Conservation (phyloP, 2,888 invertebrate species). For the Argynnis bischoffii region DNA sequence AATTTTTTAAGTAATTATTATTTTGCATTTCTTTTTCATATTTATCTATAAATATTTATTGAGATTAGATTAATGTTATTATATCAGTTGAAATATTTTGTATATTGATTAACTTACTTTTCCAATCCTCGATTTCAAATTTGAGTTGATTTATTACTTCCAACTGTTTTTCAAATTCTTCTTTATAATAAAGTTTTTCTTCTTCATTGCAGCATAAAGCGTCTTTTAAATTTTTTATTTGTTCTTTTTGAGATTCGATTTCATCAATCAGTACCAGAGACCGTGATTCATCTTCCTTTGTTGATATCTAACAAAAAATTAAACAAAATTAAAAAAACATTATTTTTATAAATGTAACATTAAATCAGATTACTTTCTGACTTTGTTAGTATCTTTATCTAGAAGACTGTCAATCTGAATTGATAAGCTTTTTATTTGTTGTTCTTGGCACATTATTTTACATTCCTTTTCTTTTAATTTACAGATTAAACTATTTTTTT, state of each 20-base stretch:
- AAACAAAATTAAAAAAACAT: slow-evolving; percentile 20
- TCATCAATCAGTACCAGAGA: slow-evolving; percentile 59
- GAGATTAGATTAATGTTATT: neutral
- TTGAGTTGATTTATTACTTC: slow-evolving; percentile 60
- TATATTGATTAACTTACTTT: slow-evolving; percentile 49
- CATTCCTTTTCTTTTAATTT: slow-evolving; percentile 80
- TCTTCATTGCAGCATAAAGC: slow-evolving; percentile 61
- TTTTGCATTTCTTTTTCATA: slow-evolving; percentile 58
- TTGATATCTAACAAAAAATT: slow-evolving; percentile 40
- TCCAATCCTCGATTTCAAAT: slow-evolving; percentile 66
- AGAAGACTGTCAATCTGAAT: slow-evolving; percentile 77
- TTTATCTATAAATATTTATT: slow-evolving; percentile 50
- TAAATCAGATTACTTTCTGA: slow-evolving; percentile 40
- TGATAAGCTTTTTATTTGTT: slow-evolving; percentile 80
- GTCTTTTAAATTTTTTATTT: slow-evolving; percentile 62
- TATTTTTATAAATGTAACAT: slow-evolving; percentile 10
- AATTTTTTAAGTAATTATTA: slow-evolving; percentile 61
- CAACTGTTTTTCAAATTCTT: slow-evolving; percentile 61
- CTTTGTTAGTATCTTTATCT: slow-evolving; percentile 58
- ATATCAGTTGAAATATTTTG: neutral
- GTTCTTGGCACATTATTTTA: slow-evolving; percentile 80
- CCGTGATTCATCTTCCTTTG: slow-evolving; percentile 46
- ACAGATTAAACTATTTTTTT: slow-evolving; percentile 72
- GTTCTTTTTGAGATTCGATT: slow-evolving; percentile 64
- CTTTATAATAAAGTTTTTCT: slow-evolving; percentile 62